Base-by-base conservation (phyloP, 2,888 invertebrate genomes). In the Latrodectus hesperus region DNA sequence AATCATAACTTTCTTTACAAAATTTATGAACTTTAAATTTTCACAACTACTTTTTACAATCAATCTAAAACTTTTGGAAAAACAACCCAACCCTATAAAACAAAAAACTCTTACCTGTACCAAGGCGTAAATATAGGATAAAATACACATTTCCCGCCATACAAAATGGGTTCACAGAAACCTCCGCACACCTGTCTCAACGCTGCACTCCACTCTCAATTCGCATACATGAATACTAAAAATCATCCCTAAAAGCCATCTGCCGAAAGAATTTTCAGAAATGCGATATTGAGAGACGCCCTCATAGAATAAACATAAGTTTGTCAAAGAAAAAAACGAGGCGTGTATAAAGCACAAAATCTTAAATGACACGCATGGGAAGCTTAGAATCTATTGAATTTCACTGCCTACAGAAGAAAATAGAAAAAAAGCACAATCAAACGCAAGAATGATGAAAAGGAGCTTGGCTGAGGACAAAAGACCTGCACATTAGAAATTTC, bases 391-490 rank as follows among this genome's bases (percentile, higher is more conserved):
- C 11, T 70, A 67, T 53, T 26, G 68, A 77, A 60, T 64, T 75
- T 60, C 75, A 68, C 22, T 38, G 38, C 38, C 38, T 38, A 38
- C 38, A 38, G 38, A 38, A 38, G 38, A 22, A 26, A 52, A 51
- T 26, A 52, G 22, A 17, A 55, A 74, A 53, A 55, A 73, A 74
- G 53, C 22, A 53, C 67, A 77, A 77, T 77, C 68, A 77, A 77
- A 77, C 67, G 77, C 77, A 77, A 68, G 77, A 67, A 77, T 77
- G 77, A 77, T 53, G 53, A 60, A n/a, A 71, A 74, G 26, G 67
- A 16, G 16, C 22, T 12, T 22, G 17, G 60, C 22, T 26, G 5
- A 16, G 22, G 38, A 81, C 65, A 81, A 81, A 74, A 81, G n/a
- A 65, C 4, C 53, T 67, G 64, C 68, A 52, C 51, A 73, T 73